phyloP scores from a whole-genome alignment of 2,113 vertebrate genomes.

The Empidonax alnorum region DNA sequence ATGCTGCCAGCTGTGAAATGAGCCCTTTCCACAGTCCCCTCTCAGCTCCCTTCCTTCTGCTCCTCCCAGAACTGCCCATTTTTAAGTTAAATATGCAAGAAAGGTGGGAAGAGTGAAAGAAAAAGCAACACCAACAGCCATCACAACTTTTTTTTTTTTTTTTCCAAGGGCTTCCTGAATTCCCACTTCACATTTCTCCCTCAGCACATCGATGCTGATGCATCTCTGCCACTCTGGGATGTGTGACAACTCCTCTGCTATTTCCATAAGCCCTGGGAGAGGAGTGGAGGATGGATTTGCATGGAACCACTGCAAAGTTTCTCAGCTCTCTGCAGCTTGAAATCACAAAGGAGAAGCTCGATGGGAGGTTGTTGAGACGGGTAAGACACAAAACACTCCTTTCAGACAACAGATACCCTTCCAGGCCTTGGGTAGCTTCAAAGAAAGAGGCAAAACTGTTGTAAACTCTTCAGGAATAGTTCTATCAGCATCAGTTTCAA shows the following conservation, averaged over 20 bases:
- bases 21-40: background rate
- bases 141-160: background rate
- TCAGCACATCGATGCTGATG: background rate
- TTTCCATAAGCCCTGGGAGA: background rate
- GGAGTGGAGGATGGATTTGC: background rate
- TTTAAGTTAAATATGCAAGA: background rate
- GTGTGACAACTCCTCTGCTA: constrained; percentile 9
- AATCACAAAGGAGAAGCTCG: background rate
- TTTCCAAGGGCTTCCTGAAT: background rate
- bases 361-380: background rate
- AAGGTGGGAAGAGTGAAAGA: background rate
- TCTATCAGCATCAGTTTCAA: background rate
- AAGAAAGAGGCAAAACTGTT: background rate
- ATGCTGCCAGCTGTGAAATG: background rate
- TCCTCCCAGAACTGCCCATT: background rate
- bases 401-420: background rate
- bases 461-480: background rate
- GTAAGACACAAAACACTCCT: background rate
- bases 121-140: background rate
- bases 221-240: background rate
- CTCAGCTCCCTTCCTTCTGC: background rate
- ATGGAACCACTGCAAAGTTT: background rate
- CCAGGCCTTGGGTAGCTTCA: background rate
- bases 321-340: background rate
- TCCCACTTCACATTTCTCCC: background rate